phyloP scores from a whole-genome alignment of 2,888 invertebrate species.

The Enchytraeus crypticus region DNA sequence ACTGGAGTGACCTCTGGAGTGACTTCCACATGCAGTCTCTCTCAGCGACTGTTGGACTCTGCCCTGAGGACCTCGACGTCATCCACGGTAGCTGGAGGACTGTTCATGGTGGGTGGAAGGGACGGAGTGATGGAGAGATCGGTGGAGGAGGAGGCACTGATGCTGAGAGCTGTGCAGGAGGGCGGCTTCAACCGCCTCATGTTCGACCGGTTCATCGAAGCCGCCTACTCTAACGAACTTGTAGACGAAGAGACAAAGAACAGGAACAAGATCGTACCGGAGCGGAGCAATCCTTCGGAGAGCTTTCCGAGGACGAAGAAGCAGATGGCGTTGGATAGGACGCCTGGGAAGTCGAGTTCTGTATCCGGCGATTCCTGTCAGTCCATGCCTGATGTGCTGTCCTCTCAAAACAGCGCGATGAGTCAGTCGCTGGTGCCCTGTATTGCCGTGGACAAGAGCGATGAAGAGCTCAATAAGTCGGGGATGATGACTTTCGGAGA shows the following conservation, averaged over 20 bases:
- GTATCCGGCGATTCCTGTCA: not conserved
- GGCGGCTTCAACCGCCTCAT: constrained; percentile 10
- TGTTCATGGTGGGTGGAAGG: no score
- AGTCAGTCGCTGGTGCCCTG: no score
- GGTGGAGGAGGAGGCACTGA: no score
- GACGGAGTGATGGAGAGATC: no score
- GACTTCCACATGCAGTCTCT: no score
- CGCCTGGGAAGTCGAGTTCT: not conserved
- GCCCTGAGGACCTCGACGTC: no score
- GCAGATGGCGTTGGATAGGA: constrained; percentile 1
- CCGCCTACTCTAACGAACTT: constrained; percentile 8
- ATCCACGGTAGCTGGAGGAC: no score
- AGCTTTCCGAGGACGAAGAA: constrained; percentile 8
- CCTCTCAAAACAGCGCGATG: not conserved
- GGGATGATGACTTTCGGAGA: constrained; percentile 18
- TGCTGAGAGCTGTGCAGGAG: no score
- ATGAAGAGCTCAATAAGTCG: not conserved
- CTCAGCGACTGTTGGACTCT: no score
- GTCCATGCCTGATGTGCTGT: not conserved
- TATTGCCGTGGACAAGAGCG: no score
- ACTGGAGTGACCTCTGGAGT: no score
- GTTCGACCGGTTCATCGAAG: constrained; percentile 16
- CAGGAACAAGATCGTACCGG: no score
- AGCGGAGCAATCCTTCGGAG: not conserved
- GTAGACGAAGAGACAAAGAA: not conserved